Base-by-base conservation (phyloP, 2,113 vertebrate genomes). In the Nerophis ophidion region DNA sequence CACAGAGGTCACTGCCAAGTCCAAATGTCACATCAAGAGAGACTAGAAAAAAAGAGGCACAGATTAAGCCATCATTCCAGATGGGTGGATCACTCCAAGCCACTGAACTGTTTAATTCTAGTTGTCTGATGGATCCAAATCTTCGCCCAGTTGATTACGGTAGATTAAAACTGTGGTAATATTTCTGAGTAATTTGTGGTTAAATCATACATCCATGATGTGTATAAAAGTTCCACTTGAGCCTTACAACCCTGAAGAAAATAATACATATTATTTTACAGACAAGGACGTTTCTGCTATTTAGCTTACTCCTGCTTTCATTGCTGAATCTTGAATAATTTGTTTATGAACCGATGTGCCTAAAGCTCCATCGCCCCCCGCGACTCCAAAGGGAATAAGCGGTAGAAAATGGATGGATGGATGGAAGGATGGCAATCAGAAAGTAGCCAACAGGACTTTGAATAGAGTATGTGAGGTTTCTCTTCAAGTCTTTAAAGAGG, bases 61-160 rank as follows among this genome's bases (percentile, higher is more conserved):
- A 77, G 80, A 84, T 85, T 71, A 85, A 77, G 45, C 57, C 61
- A 71, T 83, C 70, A 51, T 51, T 72, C 71, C 80, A 84, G 76
- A 85, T 80, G 74, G 65, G 68, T 63, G 46, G 63, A 71, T 62
- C 61, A 48, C 69, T 65, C 73, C 63, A 55, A 74, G 71, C 81
- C 64, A 63, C 7, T 69, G 61, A 60, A 44, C 16, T 52, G 38
- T 48, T 12, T 63, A 47, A 72, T 19, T 76, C 57, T 71, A 6
- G 35, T 46, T 15, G 48, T 48, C 7, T 56, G 33, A 65, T 68
- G 56, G 69, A 55, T 60, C 60, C 61, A 64, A 35, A n/a, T 59
- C 56, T 36, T 49, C 60, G 57, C 55, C 65, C 13, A 59, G 26
- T 33, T 54, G 60, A 46, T 54, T 40, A 49, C 52, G 44, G 44